A percentile compares a stretch with the other conserved stretches of the same genome.
These are phyloP conservation scores for Xenentodon cancila DNA, from an alignment of 2,797 vertebrate species.

Conservation along the genomic window DNA sequence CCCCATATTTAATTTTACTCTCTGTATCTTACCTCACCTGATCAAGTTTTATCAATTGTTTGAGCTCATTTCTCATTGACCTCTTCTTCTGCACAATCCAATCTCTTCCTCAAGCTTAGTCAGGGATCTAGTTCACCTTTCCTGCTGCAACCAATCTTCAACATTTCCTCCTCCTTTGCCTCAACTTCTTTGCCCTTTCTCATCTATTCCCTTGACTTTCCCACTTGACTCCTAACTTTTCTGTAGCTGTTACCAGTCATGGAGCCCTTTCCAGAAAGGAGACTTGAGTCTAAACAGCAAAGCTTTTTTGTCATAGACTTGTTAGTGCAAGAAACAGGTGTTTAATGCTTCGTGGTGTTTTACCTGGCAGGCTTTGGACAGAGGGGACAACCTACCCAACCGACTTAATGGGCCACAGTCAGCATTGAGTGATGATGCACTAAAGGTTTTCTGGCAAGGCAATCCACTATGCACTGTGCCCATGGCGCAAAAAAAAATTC, in stretches of 20 bases:
- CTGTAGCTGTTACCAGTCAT: constrained; percentile 19
- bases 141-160: constrained; percentile 3
- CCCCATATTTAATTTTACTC: constrained; percentile 22
- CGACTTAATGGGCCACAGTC: constrained; percentile 40
- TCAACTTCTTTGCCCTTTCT: constrained; percentile 11
- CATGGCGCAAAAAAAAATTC: constrained; percentile 56
- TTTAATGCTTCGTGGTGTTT: constrained; percentile 65
- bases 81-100: constrained; percentile 16
- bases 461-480: constrained; percentile 56
- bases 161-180: not conserved
- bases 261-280: constrained; percentile 2
- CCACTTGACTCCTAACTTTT: constrained; percentile 13
- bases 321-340: constrained; percentile 63
- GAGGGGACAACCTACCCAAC: constrained; percentile 37
- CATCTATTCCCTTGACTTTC: constrained; percentile 15
- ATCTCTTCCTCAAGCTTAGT: constrained; percentile 22
- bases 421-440: constrained; percentile 69
- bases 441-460: constrained; percentile 71
- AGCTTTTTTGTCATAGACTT: constrained; percentile 37
- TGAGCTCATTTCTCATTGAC: constrained; percentile 27
- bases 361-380: constrained; percentile 42
- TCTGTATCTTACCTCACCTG: constrained; percentile 15
- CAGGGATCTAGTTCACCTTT: constrained; percentile 14
- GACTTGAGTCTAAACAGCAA: constrained; percentile 45
- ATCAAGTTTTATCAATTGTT: constrained; percentile 25